Percentiles rank a stretch among this genome's conserved stretches.
These are phyloP conservation scores for Heliconius aoede DNA, from an alignment of 2,888 invertebrate genomes.

Conservation along the genomic window DNA sequence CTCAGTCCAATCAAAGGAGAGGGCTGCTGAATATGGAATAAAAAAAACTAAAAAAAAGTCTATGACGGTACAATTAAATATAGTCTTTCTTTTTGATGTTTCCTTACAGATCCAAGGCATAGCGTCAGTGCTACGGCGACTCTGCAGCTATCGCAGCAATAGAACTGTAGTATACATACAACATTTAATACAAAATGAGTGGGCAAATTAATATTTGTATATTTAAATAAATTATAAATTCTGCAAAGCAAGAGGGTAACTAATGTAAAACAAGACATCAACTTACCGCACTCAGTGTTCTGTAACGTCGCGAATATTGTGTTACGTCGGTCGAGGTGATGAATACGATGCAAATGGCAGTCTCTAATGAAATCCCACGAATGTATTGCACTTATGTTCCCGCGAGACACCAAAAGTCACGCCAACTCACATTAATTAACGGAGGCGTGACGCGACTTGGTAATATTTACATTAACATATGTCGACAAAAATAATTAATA, in stretches of 20 bases:
- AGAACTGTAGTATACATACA: no score
- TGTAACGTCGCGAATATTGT: slow-evolving; percentile 30
- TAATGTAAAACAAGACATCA: slow-evolving; percentile 1
- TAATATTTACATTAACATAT: slow-evolving; percentile 25
- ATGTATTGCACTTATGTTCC: slow-evolving; percentile 33
- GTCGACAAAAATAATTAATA: not conserved
- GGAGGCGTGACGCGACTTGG: slow-evolving; percentile 19
- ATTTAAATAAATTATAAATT: not conserved
- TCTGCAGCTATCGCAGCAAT: no score
- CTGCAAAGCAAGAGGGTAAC: not conserved
- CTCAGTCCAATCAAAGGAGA: no score
- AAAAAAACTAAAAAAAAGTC: no score
- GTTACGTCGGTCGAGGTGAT: slow-evolving; percentile 26
- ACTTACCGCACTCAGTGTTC: slow-evolving; percentile 21
- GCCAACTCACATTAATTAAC: slow-evolving; percentile 31
- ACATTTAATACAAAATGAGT: no score
- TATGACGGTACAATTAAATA: no score
- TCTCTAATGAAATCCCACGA: slow-evolving; percentile 32
- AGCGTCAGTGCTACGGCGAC: no score
- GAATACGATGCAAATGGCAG: slow-evolving; percentile 35
- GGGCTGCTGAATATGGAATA: no score
- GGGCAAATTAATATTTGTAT: not conserved
- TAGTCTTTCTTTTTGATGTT: no score
- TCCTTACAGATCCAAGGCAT: no score
- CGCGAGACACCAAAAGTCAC: slow-evolving; percentile 30